Percentiles rank a stretch among this genome's conserved stretches.
Conservation (phyloP, 1,140 invertebrate genomes). For the Drosophila malerkotliana region DNA sequence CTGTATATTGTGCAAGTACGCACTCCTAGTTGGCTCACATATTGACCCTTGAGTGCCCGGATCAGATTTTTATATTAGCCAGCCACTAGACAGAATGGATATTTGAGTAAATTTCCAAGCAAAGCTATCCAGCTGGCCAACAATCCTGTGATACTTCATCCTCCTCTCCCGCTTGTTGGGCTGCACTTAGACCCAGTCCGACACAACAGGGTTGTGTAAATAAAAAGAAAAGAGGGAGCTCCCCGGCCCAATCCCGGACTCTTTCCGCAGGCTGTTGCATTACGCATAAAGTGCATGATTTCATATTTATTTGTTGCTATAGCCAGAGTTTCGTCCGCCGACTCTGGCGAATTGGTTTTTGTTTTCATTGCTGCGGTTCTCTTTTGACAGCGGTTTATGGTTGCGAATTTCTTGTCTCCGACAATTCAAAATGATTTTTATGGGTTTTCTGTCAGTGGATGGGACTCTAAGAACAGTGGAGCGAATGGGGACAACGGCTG, state of each 20-base stretch:
- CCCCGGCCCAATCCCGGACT: background rate
- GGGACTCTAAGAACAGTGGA: background rate
- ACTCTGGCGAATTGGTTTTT: conserved; percentile 50
- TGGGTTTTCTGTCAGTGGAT: conserved; percentile 25
- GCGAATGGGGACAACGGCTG: conserved; percentile 7
- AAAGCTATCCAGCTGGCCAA: conserved; percentile 10
- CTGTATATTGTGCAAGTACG: background rate
- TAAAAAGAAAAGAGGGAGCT: conserved; percentile 31
- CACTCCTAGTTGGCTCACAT: background rate
- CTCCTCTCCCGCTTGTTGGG: conserved; percentile 34
- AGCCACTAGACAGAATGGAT: background rate
- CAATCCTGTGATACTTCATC: conserved; percentile 13
- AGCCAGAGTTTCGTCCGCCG: conserved; percentile 28
- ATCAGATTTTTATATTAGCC: conserved; percentile 17
- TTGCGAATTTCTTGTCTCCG: conserved; percentile 34
- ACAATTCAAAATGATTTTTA: conserved; percentile 50
- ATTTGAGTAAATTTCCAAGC: conserved; percentile 12
- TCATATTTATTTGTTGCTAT: conserved; percentile 71
- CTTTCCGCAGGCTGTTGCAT: conserved; percentile 50
- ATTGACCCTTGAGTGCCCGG: conserved; percentile 3
- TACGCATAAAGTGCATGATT: conserved; percentile 72
- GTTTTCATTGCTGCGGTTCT: conserved; percentile 42
- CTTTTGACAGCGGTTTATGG: conserved; percentile 44
- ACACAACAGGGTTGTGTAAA: conserved; percentile 17
- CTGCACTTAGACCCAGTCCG: conserved; percentile 20